Evolutionary conservation across 2,888 invertebrate genomes (phyloP).

Genomic region (Clepsis dumicolana): DNA sequence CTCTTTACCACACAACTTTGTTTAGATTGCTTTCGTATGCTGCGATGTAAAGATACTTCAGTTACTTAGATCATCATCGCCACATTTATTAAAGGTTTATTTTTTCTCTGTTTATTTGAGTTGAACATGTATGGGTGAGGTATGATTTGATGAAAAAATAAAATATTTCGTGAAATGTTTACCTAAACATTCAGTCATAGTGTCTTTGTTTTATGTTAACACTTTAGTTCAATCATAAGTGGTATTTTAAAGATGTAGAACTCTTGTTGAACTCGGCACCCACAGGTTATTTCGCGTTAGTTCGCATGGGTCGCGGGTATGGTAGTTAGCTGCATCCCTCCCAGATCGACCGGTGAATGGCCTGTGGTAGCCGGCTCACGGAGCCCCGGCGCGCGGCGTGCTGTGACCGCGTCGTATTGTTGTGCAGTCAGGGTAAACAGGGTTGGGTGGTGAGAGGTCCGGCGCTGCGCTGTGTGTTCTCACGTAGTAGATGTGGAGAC

Average conservation of each 20-base stretch:
- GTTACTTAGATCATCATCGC: neutral
- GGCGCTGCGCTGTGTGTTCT: constrained; percentile 66
- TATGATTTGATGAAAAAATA: neutral
- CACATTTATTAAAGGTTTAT: neutral
- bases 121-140: neutral
- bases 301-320: constrained; percentile 6
- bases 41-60: neutral
- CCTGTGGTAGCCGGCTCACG: neutral
- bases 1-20: constrained; percentile 66
- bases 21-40: constrained; percentile 45
- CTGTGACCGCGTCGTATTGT: neutral
- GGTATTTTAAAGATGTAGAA: neutral
- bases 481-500: constrained; percentile 69
- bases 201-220: neutral
- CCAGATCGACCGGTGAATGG: neutral
- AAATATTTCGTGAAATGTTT: neutral
- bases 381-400: too few relatives aligned
- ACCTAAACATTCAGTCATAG: neutral
- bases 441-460: constrained; percentile 60
- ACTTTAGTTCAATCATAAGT: neutral
- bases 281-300: neutral
- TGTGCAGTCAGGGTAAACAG: constrained; percentile 37
- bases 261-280: neutral
- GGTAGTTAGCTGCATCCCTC: constrained; percentile 6
- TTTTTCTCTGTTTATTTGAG: constrained; percentile 1